phyloP scores from a whole-genome alignment of 2,797 vertebrate genomes.

The Myoxocephalus aenaeus region DNA sequence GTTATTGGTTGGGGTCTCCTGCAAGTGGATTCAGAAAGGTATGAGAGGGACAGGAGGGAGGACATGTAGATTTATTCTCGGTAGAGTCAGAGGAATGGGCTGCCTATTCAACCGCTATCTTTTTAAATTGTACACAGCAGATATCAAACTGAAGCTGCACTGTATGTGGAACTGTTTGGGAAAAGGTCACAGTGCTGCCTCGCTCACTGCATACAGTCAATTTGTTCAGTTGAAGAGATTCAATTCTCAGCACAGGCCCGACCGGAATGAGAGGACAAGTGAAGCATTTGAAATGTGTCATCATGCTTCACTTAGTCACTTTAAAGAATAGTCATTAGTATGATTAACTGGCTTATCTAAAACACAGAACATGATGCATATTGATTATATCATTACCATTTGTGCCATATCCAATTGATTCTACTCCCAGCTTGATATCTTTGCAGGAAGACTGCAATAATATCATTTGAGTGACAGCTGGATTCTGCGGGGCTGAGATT shows the following conservation, averaged over 20 bases:
- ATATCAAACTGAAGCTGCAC: conserved; percentile 51
- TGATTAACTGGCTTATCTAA: conserved; percentile 69
- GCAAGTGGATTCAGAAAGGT: conserved; percentile 63
- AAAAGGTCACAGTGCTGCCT: conserved; percentile 66
- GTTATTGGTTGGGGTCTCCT: conserved; percentile 71
- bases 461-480: conserved; percentile 64
- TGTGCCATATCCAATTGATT: conserved; percentile 57
- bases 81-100: conserved; percentile 51
- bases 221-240: conserved; percentile 70
- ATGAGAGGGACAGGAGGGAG: conserved; percentile 50
- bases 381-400: conserved; percentile 71
- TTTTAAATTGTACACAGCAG: conserved; percentile 66
- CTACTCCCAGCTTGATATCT: conserved; percentile 40
- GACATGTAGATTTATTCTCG: conserved; percentile 66
- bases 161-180: conserved; percentile 58
- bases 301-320: conserved; percentile 53
- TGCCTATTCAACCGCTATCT: conserved; percentile 67
- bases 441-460: conserved; percentile 39
- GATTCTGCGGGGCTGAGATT: conserved; percentile 43
- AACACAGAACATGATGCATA: conserved; percentile 68
- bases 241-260: conserved; percentile 45
- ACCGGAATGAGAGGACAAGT: conserved; percentile 53
- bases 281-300: conserved; percentile 67
- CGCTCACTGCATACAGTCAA: conserved; percentile 58
- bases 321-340: conserved; percentile 69